These are phyloP conservation scores for Dasypolia templi DNA, from an alignment of 2,888 invertebrate genomes.

Conservation along the genomic window DNA sequence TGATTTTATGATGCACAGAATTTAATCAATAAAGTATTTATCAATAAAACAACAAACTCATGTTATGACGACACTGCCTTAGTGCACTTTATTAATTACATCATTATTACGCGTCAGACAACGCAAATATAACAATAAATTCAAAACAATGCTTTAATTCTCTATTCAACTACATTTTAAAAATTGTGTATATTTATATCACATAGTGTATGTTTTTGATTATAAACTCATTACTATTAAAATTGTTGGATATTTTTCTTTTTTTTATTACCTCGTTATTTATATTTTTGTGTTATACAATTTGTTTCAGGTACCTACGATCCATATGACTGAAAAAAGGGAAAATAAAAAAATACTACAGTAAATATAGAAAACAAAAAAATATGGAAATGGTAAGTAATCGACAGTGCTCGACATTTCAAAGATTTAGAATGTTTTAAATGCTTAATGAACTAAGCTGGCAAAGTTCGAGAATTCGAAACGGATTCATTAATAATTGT, in stretches of 20 bases:
- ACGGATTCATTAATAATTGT: slow-evolving; percentile 58
- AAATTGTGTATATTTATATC: slow-evolving; percentile 89
- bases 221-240: slow-evolving; percentile 68
- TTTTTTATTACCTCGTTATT: slow-evolving; percentile 49
- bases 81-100: slow-evolving; percentile 87
- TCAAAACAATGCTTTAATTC: slow-evolving; percentile 80
- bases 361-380: slow-evolving; percentile 9
- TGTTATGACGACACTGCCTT: slow-evolving; percentile 83
- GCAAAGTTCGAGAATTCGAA: slow-evolving; percentile 53
- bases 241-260: slow-evolving; percentile 62
- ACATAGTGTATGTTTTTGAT: slow-evolving; percentile 83
- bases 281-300: slow-evolving; percentile 45
- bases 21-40: not conserved
- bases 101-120: slow-evolving; percentile 75
- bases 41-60: slow-evolving; percentile 77
- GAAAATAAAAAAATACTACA: slow-evolving; percentile 10
- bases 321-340: slow-evolving; percentile 41
- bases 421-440: slow-evolving; percentile 48
- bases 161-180: slow-evolving; percentile 84
- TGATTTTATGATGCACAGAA: not conserved
- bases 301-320: slow-evolving; percentile 64
- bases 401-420: slow-evolving; percentile 19
- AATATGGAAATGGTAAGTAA: slow-evolving; percentile 18
- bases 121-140: slow-evolving; percentile 84
- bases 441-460: slow-evolving; percentile 59